phyloP scores from a whole-genome alignment of 2,888 invertebrate species.

The Synanthedon myopaeformis region DNA sequence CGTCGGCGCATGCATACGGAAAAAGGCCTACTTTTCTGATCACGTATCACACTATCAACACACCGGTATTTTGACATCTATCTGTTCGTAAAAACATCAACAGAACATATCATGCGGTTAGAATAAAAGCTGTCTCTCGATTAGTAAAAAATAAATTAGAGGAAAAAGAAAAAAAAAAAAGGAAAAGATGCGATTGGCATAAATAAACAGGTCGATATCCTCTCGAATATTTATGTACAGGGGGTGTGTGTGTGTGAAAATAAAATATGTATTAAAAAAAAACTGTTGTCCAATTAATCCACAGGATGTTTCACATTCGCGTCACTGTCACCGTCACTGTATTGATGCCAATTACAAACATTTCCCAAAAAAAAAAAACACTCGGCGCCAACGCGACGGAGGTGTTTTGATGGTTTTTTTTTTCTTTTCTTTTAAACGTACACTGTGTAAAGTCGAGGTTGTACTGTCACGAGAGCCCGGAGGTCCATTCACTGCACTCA shows the following conservation, averaged over 20 bases:
- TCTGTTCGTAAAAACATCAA: conserved; percentile 1
- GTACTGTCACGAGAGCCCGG: conserved; percentile 13
- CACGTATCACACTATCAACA: conserved; percentile 11
- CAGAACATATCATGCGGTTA: conserved; percentile 39
- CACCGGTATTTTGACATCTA: conserved; percentile 8
- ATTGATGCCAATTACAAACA: conserved; percentile 66
- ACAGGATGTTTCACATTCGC: conserved; percentile 41
- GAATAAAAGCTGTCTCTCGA: conserved; percentile 19
- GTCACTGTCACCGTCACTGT: conserved; percentile 61
- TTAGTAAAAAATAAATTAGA: conserved; percentile 20
- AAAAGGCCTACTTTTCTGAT: conserved; percentile 34
- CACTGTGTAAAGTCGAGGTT: conserved; percentile 30
- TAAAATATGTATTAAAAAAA: conserved; percentile 25
- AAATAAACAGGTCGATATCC: conserved; percentile 47
- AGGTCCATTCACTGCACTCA: conserved; percentile 28
- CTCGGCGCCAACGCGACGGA: conserved; percentile 22
- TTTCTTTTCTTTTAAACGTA: conserved; percentile 40
- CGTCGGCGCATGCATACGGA: conserved; percentile 18
- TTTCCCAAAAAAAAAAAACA: conserved; percentile 45
- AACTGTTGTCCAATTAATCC: conserved; percentile 44
- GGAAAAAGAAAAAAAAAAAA: conserved; percentile 34
- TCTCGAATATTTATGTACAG: conserved; percentile 44
- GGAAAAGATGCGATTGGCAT: conserved; percentile 65
- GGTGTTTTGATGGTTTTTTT: conserved; percentile 25
- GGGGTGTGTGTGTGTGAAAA: conserved; percentile 28